Percentiles rank a stretch among this genome's conserved stretches.
Evolutionary conservation across 2,797 vertebrate species (phyloP).

Genomic region (Melanotaenia maccullochi): DNA sequence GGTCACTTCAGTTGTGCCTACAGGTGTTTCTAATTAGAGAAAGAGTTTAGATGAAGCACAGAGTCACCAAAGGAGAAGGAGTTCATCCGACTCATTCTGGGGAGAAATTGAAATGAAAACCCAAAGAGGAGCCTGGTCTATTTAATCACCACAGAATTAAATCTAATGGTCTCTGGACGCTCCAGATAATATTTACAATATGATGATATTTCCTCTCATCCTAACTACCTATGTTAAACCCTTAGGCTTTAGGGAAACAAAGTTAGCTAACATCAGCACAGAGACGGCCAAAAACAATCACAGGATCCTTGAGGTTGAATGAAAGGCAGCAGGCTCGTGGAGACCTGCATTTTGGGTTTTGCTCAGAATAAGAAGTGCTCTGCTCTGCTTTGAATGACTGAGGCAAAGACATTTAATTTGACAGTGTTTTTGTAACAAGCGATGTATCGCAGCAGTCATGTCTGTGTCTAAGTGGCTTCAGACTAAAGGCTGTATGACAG

Average conservation of each 20-base stretch:
- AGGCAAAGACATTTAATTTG: conserved; percentile 67
- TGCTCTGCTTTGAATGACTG: conserved; percentile 40
- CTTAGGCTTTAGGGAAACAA: conserved; percentile 46
- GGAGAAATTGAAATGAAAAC: conserved; percentile 62
- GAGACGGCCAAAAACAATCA: conserved; percentile 41
- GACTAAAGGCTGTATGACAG: conserved; percentile 69
- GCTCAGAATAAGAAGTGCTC: conserved; percentile 52
- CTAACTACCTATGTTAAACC: conserved; percentile 29
- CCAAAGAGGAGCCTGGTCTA: conserved; percentile 45
- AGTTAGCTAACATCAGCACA: conserved; percentile 47
- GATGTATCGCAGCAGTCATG: conserved; percentile 33
- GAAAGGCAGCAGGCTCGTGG: conserved; percentile 51
- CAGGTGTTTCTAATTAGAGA: conserved; percentile 53
- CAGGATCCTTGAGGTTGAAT: conserved; percentile 50
- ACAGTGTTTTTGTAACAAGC: conserved; percentile 49
- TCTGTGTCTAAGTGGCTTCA: conserved; percentile 53
- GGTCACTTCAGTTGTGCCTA: conserved; percentile 47
- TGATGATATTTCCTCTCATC: conserved; percentile 52
- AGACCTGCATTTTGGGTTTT: conserved; percentile 47
- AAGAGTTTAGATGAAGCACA: conserved; percentile 32
- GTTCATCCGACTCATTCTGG: conserved; percentile 54
- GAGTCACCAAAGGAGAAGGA: conserved; percentile 28
- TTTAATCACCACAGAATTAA: conserved; percentile 60
- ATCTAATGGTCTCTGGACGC: conserved; percentile 32
- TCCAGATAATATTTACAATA: conserved; percentile 63